Base-by-base conservation (phyloP, 1,140 invertebrate species). In the Pseudomyrmex flavicornis region DNA sequence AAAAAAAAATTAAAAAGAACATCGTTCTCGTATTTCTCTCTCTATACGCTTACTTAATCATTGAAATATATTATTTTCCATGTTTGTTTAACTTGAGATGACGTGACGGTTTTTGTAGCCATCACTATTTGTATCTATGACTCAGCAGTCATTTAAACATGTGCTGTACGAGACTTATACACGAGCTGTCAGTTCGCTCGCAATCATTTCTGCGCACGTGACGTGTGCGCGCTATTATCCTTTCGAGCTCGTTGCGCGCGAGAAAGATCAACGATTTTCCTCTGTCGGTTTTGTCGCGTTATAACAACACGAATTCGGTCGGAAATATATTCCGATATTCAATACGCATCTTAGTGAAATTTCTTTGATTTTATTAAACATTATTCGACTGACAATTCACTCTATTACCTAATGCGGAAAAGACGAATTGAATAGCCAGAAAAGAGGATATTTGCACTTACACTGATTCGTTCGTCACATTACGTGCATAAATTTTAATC, bases 191-290 rank as follows among this genome's bases (percentile, higher is more conserved):
- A 75, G 62, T 52, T 85, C 35, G 58, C 58, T 75, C 48, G 65
- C 69, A 75, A 85, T 87, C 76, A 74, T 73, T 59, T 82, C 48
- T 82, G 77, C 12, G 26, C 62, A 58, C 65, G 58, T 59, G 52
- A 86, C 79, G 68, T 70, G 80, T 63, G 75, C 82, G 70, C 72
- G 59, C 85, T 59, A 86, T 87, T 87, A 87, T 86, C 82, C 69
- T 69, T 52, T 77, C 75, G 35, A 69, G 56, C 50, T 68, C 75
- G 35, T 77, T 77, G 75, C 63, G 35, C n/a, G 50, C 17, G 44
- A 15, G 35, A 69, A 63, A 69, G 52, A 20, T 69, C 35, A 26
- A 44, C 50, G 50, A 5, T 77, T 77, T 63, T 63, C 26, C 20
- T 77, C 50, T 69, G 75, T n/a, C 63, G 15, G 9, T 69, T 77